Percentiles rank a stretch among this genome's conserved stretches.
Conservation (phyloP, 2,888 invertebrate genomes). For the Chironomus tentans region DNA sequence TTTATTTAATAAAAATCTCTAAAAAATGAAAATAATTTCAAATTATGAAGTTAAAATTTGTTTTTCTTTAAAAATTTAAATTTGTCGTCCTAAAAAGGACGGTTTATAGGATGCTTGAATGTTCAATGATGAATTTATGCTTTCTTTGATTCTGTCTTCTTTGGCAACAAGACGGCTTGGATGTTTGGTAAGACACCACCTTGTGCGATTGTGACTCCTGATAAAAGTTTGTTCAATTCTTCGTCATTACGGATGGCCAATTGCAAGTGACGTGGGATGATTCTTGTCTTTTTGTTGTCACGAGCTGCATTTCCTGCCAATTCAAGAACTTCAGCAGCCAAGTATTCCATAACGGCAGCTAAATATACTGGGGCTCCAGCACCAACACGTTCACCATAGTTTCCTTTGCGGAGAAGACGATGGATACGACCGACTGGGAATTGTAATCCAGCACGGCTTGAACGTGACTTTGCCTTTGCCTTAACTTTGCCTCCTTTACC, state of each 20-base stretch:
- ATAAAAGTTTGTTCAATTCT: background rate
- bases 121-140: background rate
- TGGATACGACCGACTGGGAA: background rate
- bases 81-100: conserved; percentile 13
- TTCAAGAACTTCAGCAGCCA: conserved; percentile 59
- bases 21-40: too few species aligned
- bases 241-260: background rate
- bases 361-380: conserved; percentile 45
- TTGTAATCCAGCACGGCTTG: conserved; percentile 4
- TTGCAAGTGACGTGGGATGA: conserved; percentile 26
- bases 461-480: background rate
- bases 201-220: background rate
- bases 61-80: background rate
- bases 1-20: too few species aligned
- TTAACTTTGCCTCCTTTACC: conserved; percentile 35
- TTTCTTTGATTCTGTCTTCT: background rate
- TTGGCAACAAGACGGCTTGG: conserved; percentile 1
- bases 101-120: background rate
- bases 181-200: background rate
- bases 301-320: conserved; percentile 53
- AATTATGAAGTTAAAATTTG: background rate
- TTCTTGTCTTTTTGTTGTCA: conserved; percentile 54
- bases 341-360: conserved; percentile 52
- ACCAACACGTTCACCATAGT: conserved; percentile 6
- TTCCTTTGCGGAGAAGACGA: background rate